Evolutionary conservation across 2,888 invertebrate genomes (phyloP).

Genomic region (Phlogophora meticulosa): DNA sequence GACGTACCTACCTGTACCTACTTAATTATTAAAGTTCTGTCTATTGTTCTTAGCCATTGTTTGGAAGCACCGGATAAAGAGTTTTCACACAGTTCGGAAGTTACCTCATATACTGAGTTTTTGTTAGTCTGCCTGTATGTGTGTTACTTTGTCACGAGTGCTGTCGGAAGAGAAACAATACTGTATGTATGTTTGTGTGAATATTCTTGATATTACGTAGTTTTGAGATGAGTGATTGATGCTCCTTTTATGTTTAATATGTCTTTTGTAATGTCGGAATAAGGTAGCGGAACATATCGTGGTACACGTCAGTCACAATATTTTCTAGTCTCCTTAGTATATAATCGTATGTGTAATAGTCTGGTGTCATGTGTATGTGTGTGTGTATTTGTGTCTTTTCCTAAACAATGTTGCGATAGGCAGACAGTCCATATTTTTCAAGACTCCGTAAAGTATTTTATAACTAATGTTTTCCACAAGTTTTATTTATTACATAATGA

Average conservation of each 20-base stretch:
- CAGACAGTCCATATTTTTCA: too few species aligned
- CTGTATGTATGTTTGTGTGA: slow-evolving; percentile 40
- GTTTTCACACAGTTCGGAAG: slow-evolving; percentile 68
- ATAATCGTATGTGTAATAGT: too few species aligned
- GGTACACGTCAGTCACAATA: not conserved
- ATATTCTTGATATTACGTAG: slow-evolving; percentile 49
- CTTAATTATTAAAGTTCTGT: slow-evolving; percentile 44
- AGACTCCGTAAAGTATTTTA: not conserved
- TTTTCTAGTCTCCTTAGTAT: slow-evolving; percentile 5
- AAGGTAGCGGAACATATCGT: slow-evolving; percentile 15
- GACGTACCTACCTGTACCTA: slow-evolving; percentile 36
- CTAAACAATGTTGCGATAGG: not conserved
- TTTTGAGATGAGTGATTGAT: slow-evolving; percentile 35
- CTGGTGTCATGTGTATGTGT: not conserved
- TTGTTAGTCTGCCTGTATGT: slow-evolving; percentile 50
- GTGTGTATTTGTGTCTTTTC: not conserved
- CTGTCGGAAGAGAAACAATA: slow-evolving; percentile 67
- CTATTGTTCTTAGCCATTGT: slow-evolving; percentile 65
- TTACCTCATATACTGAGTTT: slow-evolving; percentile 64
- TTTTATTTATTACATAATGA: too few species aligned
- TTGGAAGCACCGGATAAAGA: slow-evolving; percentile 58
- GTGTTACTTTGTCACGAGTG: slow-evolving; percentile 45
- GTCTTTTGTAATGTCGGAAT: slow-evolving; percentile 8
- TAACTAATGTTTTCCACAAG: too few species aligned
- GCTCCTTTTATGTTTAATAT: slow-evolving; percentile 33